phyloP scores from a whole-genome alignment of 2,888 invertebrate species.

The Psococerastis gibbosa region DNA sequence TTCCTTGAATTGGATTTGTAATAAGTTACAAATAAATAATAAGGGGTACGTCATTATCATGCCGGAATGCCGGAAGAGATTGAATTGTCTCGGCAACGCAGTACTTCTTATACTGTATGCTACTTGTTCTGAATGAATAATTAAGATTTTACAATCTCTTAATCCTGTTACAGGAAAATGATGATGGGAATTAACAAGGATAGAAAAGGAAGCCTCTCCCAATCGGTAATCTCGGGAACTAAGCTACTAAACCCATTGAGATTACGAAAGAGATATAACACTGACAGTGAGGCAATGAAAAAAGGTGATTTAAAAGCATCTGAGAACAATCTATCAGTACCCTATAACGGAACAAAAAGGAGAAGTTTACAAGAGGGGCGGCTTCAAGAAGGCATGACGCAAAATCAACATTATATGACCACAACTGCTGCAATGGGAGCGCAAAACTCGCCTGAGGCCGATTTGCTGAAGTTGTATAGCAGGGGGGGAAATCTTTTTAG shows the following conservation, averaged over 20 bases:
- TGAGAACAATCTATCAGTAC: background rate
- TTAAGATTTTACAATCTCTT: too few relatives aligned
- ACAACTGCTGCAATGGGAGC: conserved; percentile 19
- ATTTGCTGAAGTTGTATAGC: conserved; percentile 11
- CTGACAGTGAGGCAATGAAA: background rate
- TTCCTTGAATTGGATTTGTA: too few relatives aligned
- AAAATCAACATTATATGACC: conserved; percentile 1
- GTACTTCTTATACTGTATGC: too few relatives aligned
- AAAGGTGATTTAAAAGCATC: too few relatives aligned
- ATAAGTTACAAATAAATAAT: too few relatives aligned
- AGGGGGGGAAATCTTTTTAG: conserved; percentile 19
- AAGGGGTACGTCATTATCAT: too few relatives aligned
- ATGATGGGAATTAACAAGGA: background rate
- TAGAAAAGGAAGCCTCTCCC: background rate
- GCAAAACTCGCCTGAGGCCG: conserved; percentile 16
- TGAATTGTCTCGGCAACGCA: too few relatives aligned
- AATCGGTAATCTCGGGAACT: background rate
- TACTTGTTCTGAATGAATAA: too few relatives aligned
- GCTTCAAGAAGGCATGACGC: conserved; percentile 30
- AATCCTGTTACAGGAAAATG: background rate
- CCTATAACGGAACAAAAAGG: background rate
- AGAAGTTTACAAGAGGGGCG: conserved; percentile 25
- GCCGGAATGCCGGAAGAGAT: too few relatives aligned
- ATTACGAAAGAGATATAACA: background rate
- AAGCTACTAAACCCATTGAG: background rate